These are phyloP conservation scores for Drosophila prosaltans DNA, from an alignment of 1,140 invertebrate species.

Conservation along the genomic window DNA sequence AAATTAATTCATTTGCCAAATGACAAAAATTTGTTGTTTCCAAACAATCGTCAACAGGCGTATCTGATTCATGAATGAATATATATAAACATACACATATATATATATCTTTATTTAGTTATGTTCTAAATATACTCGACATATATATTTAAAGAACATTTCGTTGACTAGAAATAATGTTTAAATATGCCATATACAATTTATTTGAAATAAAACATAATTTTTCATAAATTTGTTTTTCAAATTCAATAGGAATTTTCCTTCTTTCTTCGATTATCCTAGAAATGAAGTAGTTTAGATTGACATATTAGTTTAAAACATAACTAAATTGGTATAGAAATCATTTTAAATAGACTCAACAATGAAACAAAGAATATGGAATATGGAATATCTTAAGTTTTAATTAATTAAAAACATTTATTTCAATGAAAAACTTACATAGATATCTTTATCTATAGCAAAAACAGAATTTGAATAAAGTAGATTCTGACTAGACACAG, in stretches of 20 bases:
- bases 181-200: slow-evolving; percentile 1
- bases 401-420: too few species aligned
- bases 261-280: too few species aligned
- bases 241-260: neutral
- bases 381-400: too few species aligned
- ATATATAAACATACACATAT: slow-evolving; percentile 29
- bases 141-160: slow-evolving; percentile 9
- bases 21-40: neutral
- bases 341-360: too few species aligned
- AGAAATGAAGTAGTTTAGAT: too few species aligned
- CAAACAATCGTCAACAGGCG: slow-evolving; percentile 2
- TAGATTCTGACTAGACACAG: too few species aligned
- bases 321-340: too few species aligned
- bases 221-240: neutral
- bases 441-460: too few species aligned
- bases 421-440: too few species aligned
- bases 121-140: slow-evolving; percentile 3
- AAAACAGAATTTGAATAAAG: too few species aligned
- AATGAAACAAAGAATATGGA: too few species aligned
- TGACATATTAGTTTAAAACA: too few species aligned
- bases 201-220: slow-evolving; percentile 8
- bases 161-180: neutral
- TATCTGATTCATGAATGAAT: slow-evolving; percentile 14
- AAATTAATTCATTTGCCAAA: slow-evolving; percentile 8
- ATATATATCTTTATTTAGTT: slow-evolving; percentile 33